Percentiles rank a stretch among this genome's conserved stretches.
Evolutionary conservation across 2,888 invertebrate genomes (phyloP).

Genomic region (Drosophila rellima): DNA sequence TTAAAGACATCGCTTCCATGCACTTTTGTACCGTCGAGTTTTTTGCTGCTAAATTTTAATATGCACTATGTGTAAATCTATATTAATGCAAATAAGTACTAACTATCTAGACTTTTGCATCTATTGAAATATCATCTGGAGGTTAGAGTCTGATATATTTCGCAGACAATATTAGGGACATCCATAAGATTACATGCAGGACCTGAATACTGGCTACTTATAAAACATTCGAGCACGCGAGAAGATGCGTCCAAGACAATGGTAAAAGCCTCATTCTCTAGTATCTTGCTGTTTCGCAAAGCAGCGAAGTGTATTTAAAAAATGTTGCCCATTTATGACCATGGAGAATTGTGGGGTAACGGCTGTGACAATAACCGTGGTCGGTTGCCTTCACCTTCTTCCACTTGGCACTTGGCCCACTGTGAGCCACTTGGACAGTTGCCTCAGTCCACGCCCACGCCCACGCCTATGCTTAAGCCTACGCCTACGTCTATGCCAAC

Average conservation of each 20-base stretch:
- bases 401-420: conserved; percentile 42
- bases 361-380: conserved; percentile 45
- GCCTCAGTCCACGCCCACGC: conserved; percentile 11
- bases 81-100: background rate
- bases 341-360: conserved; percentile 16
- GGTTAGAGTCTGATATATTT: background rate
- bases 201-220: conserved; percentile 1
- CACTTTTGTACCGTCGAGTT: background rate
- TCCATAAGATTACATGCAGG: background rate
- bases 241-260: conserved; percentile 2
- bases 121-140: background rate
- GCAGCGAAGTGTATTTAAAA: conserved; percentile 10
- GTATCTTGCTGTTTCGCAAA: background rate
- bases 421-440: conserved; percentile 42
- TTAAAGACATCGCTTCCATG: conserved; percentile 12
- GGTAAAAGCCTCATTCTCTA: background rate
- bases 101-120: background rate
- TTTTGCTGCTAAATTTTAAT: background rate
- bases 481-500: conserved; percentile 4
- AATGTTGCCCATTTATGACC: conserved; percentile 11
- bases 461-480: background rate
- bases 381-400: conserved; percentile 52
- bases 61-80: background rate
- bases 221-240: background rate
- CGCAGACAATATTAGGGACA: background rate